These are phyloP conservation scores for Apaloderma vittatum DNA, from an alignment of 2,113 vertebrate genomes.

Conservation along the genomic window DNA sequence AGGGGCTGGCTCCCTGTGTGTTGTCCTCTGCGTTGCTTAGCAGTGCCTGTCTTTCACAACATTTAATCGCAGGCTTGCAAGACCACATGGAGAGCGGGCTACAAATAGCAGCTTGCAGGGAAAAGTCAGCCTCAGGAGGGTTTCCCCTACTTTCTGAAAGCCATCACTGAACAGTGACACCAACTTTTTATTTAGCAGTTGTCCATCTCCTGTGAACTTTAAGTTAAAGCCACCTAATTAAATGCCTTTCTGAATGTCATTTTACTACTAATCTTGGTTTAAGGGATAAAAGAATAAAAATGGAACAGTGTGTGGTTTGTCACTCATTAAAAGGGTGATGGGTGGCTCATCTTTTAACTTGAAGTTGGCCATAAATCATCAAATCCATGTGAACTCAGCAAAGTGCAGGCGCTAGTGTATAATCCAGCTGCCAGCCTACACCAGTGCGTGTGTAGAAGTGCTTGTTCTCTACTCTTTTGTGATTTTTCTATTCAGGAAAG, in stretches of 20 bases:
- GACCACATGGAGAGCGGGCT: background rate
- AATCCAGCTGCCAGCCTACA: background rate
- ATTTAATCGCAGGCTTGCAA: background rate
- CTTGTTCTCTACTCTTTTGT: background rate
- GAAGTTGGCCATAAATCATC: background rate
- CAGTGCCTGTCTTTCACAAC: background rate
- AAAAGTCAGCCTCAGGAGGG: background rate
- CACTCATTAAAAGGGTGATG: background rate
- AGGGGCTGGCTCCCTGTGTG: background rate
- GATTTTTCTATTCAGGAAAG: background rate
- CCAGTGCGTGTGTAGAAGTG: background rate
- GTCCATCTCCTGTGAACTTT: background rate
- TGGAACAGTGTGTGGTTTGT: background rate
- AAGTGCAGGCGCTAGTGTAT: background rate
- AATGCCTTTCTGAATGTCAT: background rate
- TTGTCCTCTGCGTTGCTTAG: background rate
- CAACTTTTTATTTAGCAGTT: background rate
- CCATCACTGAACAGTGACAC: background rate
- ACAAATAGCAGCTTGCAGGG: background rate
- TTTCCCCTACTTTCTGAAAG: background rate
- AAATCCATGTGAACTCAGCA: fast-evolving
- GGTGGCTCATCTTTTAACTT: background rate
- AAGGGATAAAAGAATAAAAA: background rate
- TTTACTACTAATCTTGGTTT: background rate
- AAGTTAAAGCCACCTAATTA: background rate